Percentiles rank a stretch among this genome's conserved stretches.
Conservation (phyloP, 2,113 vertebrate genomes). For the Gymnocephalus cernua region DNA sequence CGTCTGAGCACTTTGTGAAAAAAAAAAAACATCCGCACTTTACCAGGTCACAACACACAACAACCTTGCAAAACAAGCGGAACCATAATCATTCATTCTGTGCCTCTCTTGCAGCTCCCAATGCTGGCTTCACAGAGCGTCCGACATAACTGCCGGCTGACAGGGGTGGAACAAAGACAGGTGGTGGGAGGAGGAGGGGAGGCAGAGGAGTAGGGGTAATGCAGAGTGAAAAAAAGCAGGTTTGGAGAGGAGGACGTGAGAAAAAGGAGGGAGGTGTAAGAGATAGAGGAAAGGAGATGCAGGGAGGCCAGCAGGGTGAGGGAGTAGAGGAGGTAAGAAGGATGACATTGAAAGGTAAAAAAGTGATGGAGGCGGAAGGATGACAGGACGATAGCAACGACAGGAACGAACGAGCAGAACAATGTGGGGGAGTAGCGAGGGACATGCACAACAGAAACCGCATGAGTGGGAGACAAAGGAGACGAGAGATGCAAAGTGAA, state of each 20-base stretch:
- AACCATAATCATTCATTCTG: constrained; percentile 59
- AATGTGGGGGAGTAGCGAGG: constrained; percentile 15
- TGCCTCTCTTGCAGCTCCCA: constrained; percentile 39
- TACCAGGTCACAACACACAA: constrained; percentile 69
- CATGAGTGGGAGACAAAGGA: constrained; percentile 62
- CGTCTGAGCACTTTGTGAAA: constrained; percentile 48
- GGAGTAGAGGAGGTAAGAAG: not conserved
- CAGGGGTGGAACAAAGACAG: constrained; percentile 64
- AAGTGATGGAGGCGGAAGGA: constrained; percentile 22
- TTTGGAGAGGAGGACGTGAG: constrained; percentile 2
- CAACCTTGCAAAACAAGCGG: constrained; percentile 54
- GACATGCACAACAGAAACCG: constrained; percentile 18
- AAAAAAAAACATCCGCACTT: constrained; percentile 34
- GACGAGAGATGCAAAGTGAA: constrained; percentile 56
- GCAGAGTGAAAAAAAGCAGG: constrained; percentile 3
- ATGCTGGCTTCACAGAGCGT: constrained; percentile 28
- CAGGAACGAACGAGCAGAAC: constrained; percentile 7
- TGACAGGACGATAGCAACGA: not conserved
- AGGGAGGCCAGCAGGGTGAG: not conserved
- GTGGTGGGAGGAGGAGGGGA: constrained; percentile 46
- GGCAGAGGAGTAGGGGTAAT: not conserved
- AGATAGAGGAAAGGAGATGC: not conserved
- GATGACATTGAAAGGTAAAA: constrained; percentile 31
- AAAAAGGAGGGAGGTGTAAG: not conserved
- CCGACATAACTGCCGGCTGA: constrained; percentile 47